Percentiles rank a stretch among this genome's conserved stretches.
These are phyloP conservation scores for Vanacampus margaritifer DNA, from an alignment of 2,113 vertebrate genomes.

Conservation along the genomic window DNA sequence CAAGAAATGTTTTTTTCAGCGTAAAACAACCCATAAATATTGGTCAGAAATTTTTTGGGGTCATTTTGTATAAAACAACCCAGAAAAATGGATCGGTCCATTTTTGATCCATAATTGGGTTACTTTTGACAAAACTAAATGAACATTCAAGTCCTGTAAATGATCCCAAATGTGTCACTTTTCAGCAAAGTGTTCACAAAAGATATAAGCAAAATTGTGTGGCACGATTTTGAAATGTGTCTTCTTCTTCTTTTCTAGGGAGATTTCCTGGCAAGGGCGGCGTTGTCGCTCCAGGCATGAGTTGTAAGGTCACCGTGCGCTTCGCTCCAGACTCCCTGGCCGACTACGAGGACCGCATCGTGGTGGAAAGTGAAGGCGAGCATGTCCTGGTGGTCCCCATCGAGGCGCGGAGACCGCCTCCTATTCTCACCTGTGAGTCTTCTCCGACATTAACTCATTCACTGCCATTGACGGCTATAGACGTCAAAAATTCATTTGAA, in stretches of 20 bases:
- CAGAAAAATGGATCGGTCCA: too few species aligned
- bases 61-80: too few species aligned
- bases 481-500: too few species aligned
- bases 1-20: too few species aligned
- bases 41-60: too few species aligned
- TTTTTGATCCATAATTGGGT: too few species aligned
- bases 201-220: not conserved
- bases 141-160: too few species aligned
- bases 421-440: conserved; percentile 83
- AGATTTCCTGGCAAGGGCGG: conserved; percentile 87
- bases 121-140: too few species aligned
- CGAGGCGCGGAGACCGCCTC: conserved; percentile 79
- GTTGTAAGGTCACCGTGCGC: conserved; percentile 82
- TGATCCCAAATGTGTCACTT: too few species aligned
- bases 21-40: too few species aligned
- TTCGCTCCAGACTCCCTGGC: conserved; percentile 84
- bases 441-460: too few species aligned
- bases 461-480: too few species aligned
- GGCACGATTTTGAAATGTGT: not conserved
- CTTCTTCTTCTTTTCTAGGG: conserved; percentile 63
- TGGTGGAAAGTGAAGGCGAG: conserved; percentile 80
- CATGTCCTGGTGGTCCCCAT: conserved; percentile 79
- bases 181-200: not conserved
- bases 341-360: conserved; percentile 82
- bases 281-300: conserved; percentile 89